phyloP scores from a whole-genome alignment of 1,140 invertebrate genomes.

The Pygmarrhopalites habei region DNA sequence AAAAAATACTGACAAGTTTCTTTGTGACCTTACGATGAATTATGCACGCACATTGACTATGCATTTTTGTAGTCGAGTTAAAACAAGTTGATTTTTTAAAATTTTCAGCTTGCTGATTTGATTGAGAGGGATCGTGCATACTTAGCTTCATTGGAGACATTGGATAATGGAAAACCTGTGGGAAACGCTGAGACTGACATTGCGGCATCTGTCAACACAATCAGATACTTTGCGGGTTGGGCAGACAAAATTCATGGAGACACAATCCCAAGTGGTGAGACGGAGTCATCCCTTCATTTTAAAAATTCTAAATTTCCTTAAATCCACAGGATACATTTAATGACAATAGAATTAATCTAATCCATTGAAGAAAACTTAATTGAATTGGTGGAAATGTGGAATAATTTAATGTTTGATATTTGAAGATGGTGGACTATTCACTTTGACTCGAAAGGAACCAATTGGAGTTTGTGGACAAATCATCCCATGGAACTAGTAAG shows the following conservation, averaged over 20 bases:
- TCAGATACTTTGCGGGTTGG: slow-evolving; percentile 84
- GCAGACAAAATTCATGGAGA: slow-evolving; percentile 75
- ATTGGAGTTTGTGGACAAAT: slow-evolving; percentile 76
- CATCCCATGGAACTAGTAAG: slow-evolving; percentile 86
- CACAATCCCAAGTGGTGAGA: too few species aligned
- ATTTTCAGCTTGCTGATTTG: slow-evolving; percentile 63
- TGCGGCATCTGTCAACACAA: slow-evolving; percentile 50
- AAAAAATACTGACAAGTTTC: too few species aligned
- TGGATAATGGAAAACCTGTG: slow-evolving; percentile 78
- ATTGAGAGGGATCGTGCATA: slow-evolving; percentile 63
- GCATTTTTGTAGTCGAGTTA: not conserved
- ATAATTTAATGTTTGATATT: too few species aligned
- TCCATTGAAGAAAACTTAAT: too few species aligned
- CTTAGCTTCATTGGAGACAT: slow-evolving; percentile 66
- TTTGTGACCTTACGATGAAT: too few species aligned
- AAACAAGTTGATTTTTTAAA: not conserved
- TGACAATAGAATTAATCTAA: too few species aligned
- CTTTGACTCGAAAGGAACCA: slow-evolving; percentile 67
- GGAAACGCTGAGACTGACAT: slow-evolving; percentile 59
- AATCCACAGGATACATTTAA: too few species aligned
- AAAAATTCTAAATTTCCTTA: too few species aligned
- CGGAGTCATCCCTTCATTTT: too few species aligned
- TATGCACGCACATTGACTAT: too few species aligned
- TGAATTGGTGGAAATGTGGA: too few species aligned
- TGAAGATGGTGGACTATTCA: slow-evolving; percentile 46